Base-by-base conservation (phyloP, 2,113 vertebrate species). In the Labeo catla region DNA sequence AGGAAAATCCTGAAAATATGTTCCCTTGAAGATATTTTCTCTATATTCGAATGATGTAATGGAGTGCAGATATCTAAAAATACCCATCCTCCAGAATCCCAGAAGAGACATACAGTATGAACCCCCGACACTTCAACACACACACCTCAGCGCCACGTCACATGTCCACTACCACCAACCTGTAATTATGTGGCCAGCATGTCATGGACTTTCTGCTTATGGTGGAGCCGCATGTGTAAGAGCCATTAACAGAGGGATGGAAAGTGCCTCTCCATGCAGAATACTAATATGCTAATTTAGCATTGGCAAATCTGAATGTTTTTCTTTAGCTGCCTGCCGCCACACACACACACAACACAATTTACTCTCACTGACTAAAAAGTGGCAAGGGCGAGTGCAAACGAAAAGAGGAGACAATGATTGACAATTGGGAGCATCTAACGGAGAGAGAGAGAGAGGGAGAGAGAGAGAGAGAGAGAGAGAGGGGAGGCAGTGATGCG, bases 201-300 rank as follows among this genome's bases (percentile, higher is more conserved):
- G 80, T 82, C 80, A 70, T 52, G n/a, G 63, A 82, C 80, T 36
- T 82, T 70, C 47, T 66, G 63, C 63, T 50, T 68, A 36, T 82
- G 47, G 63, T 68, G 80, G 63, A 82, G 63, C 47, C 10, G 47
- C 65, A 70, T 52, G 47, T 82, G 80, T 82, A 70, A 82, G 80
- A 82, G 47, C 63, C 80, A 82, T 82, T 52, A 82, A 82, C 63
- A 82, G 50, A 21, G 79, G 59, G 79, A 91, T 92, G 93, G 94
- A 95, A 95, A 95, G 92, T 94, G 94, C 93, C 87, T 92, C 84
- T 88, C 92, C 91, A 90, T 91, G 93, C 93, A 92, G 94, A 95
- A 95, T 95, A 94, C 93, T 94, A 95, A 95, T 94, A 89, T 84
- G 80, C 91, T 93, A 91, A 92, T 94, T 93, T 92, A 91, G 90